Conservation (phyloP, 2,888 invertebrate genomes). For the Antheraea assamensis region DNA sequence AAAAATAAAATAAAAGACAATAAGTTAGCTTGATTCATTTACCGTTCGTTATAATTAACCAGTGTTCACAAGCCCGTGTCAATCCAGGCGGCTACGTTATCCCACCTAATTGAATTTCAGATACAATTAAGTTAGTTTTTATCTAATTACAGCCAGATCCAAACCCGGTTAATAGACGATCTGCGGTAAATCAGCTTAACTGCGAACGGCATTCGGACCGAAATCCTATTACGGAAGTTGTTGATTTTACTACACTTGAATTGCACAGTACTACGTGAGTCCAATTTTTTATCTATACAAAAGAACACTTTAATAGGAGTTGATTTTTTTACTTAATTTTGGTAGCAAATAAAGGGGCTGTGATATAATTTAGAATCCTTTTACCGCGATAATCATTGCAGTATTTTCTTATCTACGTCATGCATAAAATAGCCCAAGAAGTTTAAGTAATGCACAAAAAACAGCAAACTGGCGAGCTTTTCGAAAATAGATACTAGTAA, state of each 20-base stretch:
- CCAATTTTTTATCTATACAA: background rate
- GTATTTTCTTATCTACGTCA: too few relatives aligned
- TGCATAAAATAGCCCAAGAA: too few relatives aligned
- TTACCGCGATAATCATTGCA: background rate
- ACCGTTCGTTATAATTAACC: background rate
- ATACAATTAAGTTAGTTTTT: constrained; percentile 18
- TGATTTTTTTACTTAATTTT: background rate
- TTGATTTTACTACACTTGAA: constrained; percentile 6
- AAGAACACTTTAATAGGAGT: background rate
- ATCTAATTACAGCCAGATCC: constrained; percentile 15
- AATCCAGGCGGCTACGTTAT: background rate
- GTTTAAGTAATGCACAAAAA: background rate
- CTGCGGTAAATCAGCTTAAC: constrained; percentile 19
- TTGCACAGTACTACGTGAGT: background rate
- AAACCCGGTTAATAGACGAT: constrained; percentile 3
- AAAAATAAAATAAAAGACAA: background rate
- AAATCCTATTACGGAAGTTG: constrained; percentile 17
- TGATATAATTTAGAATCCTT: background rate
- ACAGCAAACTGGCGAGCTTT: background rate
- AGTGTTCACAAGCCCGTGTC: background rate
- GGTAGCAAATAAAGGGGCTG: background rate
- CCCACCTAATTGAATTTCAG: constrained; percentile 13
- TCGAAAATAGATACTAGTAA: background rate
- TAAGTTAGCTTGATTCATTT: background rate
- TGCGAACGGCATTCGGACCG: constrained; percentile 6